A percentile compares a stretch with the other conserved stretches of the same genome.
phyloP scores from a whole-genome alignment of 2,113 vertebrate genomes.

The Mustelus asterias region DNA sequence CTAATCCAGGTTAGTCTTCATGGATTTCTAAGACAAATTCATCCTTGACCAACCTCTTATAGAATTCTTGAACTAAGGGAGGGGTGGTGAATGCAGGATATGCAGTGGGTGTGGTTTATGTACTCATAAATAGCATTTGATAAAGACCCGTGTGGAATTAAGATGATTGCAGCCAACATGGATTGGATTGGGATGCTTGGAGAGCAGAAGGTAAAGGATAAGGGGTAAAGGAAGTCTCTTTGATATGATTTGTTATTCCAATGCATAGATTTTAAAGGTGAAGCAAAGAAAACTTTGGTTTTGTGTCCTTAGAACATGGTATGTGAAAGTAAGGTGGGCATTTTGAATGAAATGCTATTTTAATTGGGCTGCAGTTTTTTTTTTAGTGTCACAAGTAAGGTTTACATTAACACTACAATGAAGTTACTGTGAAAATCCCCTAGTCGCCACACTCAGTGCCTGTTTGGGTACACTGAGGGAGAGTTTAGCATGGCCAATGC shows the following conservation, averaged over 20 bases:
- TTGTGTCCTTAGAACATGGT: neutral
- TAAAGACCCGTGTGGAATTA: neutral
- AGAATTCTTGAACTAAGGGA: neutral
- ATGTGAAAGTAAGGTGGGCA: neutral
- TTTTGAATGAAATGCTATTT: neutral
- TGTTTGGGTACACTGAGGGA: too few species aligned
- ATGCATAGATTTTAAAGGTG: neutral
- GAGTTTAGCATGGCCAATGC: too few species aligned
- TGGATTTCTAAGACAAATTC: neutral
- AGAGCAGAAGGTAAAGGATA: neutral
- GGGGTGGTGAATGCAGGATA: neutral
- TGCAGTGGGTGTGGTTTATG: neutral
- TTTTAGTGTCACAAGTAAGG: too few species aligned
- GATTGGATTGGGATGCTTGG: neutral
- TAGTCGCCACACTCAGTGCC: too few species aligned
- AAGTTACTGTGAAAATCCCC: too few species aligned
- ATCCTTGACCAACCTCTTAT: neutral
- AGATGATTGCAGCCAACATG: neutral
- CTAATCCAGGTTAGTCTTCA: neutral
- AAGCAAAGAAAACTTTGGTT: neutral
- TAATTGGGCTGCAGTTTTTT: neutral
- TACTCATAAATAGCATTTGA: neutral
- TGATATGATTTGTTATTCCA: neutral
- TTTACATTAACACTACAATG: too few species aligned
- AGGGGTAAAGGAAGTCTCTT: neutral